Evolutionary conservation across 2,888 invertebrate species (phyloP).

Genomic region (Andrena minutula): DNA sequence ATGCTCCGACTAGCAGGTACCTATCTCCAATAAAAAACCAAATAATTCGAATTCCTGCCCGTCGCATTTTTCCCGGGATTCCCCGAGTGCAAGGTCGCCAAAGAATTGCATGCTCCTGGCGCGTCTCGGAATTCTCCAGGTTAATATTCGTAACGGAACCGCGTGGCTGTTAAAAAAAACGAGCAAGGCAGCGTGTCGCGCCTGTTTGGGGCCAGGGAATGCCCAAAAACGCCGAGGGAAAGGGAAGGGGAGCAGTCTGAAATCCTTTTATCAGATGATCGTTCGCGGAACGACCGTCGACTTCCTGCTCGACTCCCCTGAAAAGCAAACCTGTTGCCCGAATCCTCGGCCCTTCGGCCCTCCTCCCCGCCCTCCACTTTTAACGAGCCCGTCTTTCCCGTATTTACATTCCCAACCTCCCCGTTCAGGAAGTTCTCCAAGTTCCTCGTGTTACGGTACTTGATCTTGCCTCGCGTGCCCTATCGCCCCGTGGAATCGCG

Average conservation of each 20-base stretch:
- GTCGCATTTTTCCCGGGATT: conserved; percentile 33
- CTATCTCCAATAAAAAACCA: neutral
- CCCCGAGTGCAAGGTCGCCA: conserved; percentile 37
- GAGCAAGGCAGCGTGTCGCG: conserved; percentile 13
- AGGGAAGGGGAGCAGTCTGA: conserved; percentile 3
- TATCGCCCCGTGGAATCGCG: neutral
- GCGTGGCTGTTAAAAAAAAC: conserved; percentile 34
- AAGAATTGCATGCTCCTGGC: conserved; percentile 31
- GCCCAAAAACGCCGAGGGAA: conserved; percentile 28
- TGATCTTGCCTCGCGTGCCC: neutral
- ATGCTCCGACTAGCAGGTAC: no score
- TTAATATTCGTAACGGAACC: conserved; percentile 68
- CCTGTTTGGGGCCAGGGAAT: conserved; percentile 1
- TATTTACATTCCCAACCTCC: conserved; percentile 1
- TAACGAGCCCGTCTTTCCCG: neutral
- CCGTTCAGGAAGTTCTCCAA: neutral
- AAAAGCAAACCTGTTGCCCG: conserved; percentile 56
- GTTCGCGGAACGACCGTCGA: conserved; percentile 35
- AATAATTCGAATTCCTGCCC: neutral
- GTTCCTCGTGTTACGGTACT: conserved; percentile 7
- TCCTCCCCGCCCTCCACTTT: neutral
- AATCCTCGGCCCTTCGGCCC: conserved; percentile 42
- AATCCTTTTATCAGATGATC: conserved; percentile 64
- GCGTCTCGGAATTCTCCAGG: conserved; percentile 45
- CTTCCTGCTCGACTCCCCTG: conserved; percentile 47